Evolutionary conservation across 2,797 vertebrate species (phyloP), one percentile per base, ranked within the genome.

Genomic region (Myotis planiceps): DNA sequence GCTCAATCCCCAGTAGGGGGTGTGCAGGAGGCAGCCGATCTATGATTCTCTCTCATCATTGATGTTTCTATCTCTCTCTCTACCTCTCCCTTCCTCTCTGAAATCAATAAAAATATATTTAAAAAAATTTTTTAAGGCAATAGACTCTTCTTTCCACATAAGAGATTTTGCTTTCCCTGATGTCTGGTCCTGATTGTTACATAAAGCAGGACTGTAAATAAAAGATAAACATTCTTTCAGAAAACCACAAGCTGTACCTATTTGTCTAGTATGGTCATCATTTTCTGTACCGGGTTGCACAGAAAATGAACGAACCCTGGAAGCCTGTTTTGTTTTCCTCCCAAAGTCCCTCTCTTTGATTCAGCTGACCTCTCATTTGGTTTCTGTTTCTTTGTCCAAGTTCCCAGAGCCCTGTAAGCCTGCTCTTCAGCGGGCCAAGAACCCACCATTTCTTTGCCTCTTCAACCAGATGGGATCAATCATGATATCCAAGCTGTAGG

Each of bases 181-280:
- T 92, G 53, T 47, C 96, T 95, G 27, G 10, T 80, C 51, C 84
- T 84, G 29, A 68, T 55, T 16, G 63, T 72, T 93, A 72, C 51
- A 23, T 79, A 90, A 87, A 96, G 23, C 13, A 71, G 10, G 47
- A 75, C 25, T 65, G 84, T 94, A 34, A 21, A 58, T 5, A 58
- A 84, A 63, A 88, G 19, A 42, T 34, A 81, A 23, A 60, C 25
- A 76, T 81, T 92, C 65, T 89, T 87, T 55, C 55, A 79, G 65
- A 88, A 95, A 91, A 60, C n/a, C 25, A 76, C 4, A 81, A 78
- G 29, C 15, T 79, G 9, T 51, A 68, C 68, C 21, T 79, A 29
- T 80, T 66, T 95, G 27, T 75, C 53, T 71, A 27, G 6, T 49
- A 72, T 27, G 42, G 9, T 53, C 45, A 66, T n/a, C 32, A 13